Conservation (phyloP, 2,888 invertebrate genomes). For the Eupithecia inturbata region DNA sequence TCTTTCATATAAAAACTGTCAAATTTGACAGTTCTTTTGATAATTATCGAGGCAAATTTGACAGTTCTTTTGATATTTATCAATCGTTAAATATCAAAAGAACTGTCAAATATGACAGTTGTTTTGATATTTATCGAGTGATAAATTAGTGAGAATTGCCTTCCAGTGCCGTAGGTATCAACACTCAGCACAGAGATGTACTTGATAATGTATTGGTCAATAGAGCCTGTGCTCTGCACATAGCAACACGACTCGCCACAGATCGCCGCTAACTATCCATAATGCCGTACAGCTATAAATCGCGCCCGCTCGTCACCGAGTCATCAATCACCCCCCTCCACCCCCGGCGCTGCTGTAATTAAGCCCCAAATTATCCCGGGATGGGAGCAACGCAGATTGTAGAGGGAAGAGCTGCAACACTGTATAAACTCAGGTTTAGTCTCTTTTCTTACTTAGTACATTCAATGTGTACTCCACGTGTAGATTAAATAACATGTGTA, state of each 20-base stretch:
- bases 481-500: not conserved
- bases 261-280: constrained; percentile 38
- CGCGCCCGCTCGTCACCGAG: constrained; percentile 54
- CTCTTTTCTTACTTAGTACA: not conserved
- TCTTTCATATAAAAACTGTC: too few relatives aligned
- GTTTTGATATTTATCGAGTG: too few relatives aligned
- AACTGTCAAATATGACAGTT: too few relatives aligned
- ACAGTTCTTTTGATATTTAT: too few relatives aligned
- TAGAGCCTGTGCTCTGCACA: not conserved
- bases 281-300: constrained; percentile 51
- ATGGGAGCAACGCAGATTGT: constrained; percentile 22
- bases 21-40: too few relatives aligned
- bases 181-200: not conserved
- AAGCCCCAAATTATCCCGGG: constrained; percentile 61
- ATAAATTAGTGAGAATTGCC: too few relatives aligned
- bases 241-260: not conserved
- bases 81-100: too few relatives aligned
- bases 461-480: not conserved
- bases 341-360: constrained; percentile 53
- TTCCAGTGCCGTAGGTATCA: too few relatives aligned
- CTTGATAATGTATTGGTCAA: not conserved
- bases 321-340: constrained; percentile 61
- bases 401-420: constrained; percentile 12
- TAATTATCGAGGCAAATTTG: too few relatives aligned
- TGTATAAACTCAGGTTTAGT: not conserved